phyloP scores from a whole-genome alignment of 2,888 invertebrate species.

The Clivina fossor region DNA sequence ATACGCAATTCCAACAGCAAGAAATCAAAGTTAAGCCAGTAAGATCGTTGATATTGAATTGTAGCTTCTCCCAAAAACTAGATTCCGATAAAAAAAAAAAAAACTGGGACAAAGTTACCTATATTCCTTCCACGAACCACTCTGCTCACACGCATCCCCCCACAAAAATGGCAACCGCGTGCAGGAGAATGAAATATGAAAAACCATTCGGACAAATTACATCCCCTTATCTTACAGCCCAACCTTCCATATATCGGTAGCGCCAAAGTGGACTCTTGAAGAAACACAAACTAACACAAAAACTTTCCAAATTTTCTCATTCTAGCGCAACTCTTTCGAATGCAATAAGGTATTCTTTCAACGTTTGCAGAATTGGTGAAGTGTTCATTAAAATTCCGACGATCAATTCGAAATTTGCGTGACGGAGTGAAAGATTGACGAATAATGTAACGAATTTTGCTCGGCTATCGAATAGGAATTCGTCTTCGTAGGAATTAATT shows the following conservation, averaged over 20 bases:
- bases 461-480: constrained; percentile 2
- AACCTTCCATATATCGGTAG: too few relatives aligned
- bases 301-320: neutral
- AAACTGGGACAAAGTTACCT: constrained; percentile 17
- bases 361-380: neutral
- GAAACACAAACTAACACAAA: neutral
- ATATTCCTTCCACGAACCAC: too few relatives aligned
- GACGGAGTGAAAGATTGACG: constrained; percentile 6
- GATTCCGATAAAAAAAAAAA: constrained; percentile 2
- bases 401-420: constrained; percentile 18
- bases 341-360: constrained; percentile 10
- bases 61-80: neutral
- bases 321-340: constrained; percentile 5
- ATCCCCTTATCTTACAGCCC: neutral
- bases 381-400: constrained; percentile 16
- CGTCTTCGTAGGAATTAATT: constrained; percentile 8
- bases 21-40: constrained; percentile 2
- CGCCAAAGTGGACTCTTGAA: too few relatives aligned
- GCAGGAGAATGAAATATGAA: constrained; percentile 23
- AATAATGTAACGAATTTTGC: neutral
- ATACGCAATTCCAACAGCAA: constrained; percentile 7
- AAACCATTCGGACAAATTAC: constrained; percentile 22
- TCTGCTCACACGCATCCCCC: neutral
- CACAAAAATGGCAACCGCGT: neutral
- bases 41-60: constrained; percentile 12